These are phyloP conservation scores for Anas georgica DNA, from an alignment of 2,797 vertebrate species.

Conservation along the genomic window DNA sequence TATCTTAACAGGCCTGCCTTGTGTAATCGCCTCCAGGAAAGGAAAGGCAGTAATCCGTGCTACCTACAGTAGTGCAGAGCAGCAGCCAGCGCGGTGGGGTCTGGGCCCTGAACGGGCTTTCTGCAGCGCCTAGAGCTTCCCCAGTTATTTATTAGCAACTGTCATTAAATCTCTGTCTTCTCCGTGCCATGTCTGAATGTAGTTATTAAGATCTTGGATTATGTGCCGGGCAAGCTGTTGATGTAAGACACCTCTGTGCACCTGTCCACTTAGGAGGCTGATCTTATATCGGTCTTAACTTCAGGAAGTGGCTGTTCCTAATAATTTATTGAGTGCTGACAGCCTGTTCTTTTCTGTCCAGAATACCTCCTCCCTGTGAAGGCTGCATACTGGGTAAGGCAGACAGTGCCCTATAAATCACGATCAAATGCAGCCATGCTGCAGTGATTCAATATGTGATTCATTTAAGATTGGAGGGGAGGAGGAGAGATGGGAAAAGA, in stretches of 20 bases:
- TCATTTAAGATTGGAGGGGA: conserved; percentile 59
- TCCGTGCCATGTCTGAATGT: not conserved
- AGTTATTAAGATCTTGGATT: not conserved
- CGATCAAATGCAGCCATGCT: conserved; percentile 59
- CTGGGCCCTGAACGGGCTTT: not conserved
- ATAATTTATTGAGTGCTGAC: conserved; percentile 68
- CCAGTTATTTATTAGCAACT: not conserved
- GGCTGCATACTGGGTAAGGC: not conserved
- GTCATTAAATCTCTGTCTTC: not conserved
- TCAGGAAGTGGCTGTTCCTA: conserved; percentile 57
- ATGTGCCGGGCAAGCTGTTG: not conserved
- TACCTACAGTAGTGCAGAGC: not conserved
- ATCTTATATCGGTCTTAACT: not conserved
- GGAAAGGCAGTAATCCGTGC: not conserved
- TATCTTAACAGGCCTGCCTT: not conserved
- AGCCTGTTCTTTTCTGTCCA: conserved; percentile 49
- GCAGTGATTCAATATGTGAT: conserved; percentile 62
- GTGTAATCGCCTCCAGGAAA: not conserved
- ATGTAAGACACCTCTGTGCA: conserved; percentile 34
- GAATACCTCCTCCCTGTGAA: conserved; percentile 47
- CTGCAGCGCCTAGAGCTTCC: not conserved
- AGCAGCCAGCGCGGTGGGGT: not conserved
- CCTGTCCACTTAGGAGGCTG: conserved; percentile 47
- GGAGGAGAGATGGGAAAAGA: conserved; percentile 58
- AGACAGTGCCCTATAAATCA: conserved; percentile 72